Conservation (phyloP, 1,140 invertebrate species). For the Asobara japonica region DNA sequence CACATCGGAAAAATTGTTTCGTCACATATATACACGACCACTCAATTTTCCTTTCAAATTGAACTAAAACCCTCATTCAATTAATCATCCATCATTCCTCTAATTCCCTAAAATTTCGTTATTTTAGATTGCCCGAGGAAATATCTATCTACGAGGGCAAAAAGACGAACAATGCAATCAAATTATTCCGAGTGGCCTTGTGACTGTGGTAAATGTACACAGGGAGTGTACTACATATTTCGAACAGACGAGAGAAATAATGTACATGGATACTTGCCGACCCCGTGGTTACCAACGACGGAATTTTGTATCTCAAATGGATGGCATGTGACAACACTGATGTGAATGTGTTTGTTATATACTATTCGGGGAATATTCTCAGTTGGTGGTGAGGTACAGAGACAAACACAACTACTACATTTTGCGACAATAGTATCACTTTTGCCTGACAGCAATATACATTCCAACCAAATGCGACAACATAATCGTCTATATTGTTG, state of each 20-base stretch:
- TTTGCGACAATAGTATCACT: neutral
- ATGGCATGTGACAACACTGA: neutral
- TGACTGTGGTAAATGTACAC: constrained; percentile 9
- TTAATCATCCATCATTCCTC: too few relatives aligned
- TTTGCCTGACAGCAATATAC: constrained; percentile 9
- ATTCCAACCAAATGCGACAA: constrained; percentile 19
- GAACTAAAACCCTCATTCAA: too few relatives aligned
- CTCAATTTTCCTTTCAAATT: too few relatives aligned
- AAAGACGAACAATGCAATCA: constrained; percentile 9
- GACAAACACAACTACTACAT: neutral
- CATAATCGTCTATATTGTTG: neutral
- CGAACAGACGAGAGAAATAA: neutral
- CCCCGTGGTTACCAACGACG: neutral
- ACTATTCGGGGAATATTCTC: neutral
- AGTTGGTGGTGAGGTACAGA: neutral
- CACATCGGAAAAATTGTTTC: too few relatives aligned
- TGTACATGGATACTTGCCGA: neutral
- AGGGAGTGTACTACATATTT: neutral
- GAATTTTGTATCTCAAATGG: neutral
- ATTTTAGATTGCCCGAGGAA: neutral
- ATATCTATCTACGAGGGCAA: neutral
- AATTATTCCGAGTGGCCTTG: neutral
- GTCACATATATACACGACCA: too few relatives aligned
- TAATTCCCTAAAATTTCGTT: too few relatives aligned
- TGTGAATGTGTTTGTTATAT: neutral